These are phyloP conservation scores for Bostrychus sinensis DNA, from an alignment of 2,113 vertebrate genomes.

Conservation along the genomic window DNA sequence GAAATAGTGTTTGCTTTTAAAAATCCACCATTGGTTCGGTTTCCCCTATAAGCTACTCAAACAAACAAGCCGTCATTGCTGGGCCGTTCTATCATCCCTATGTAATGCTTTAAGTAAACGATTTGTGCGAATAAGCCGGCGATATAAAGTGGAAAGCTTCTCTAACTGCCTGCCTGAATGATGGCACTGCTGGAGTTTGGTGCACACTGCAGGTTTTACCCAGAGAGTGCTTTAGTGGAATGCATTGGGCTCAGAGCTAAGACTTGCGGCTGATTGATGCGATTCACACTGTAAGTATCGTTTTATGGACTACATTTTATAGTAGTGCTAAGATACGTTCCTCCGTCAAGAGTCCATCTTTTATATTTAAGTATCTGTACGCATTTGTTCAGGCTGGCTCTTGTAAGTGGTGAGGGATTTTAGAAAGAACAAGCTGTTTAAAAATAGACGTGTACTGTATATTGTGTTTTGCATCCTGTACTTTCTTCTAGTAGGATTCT, in stretches of 20 bases:
- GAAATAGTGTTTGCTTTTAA: conserved; percentile 40
- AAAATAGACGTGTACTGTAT: too few relatives aligned
- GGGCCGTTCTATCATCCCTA: conserved; percentile 38
- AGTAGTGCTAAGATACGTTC: not conserved
- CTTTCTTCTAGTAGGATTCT: too few relatives aligned
- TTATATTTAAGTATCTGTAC: not conserved
- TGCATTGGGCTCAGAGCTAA: conserved; percentile 30
- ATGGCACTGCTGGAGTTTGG: conserved; percentile 39
- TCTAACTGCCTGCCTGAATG: conserved; percentile 34
- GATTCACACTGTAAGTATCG: conserved; percentile 1
- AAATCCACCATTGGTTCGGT: conserved; percentile 15
- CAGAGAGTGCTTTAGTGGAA: conserved; percentile 26
- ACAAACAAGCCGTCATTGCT: conserved; percentile 37
- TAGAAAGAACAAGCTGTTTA: too few relatives aligned
- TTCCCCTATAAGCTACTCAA: conserved; percentile 41
- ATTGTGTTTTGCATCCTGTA: too few relatives aligned
- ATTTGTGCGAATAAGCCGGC: conserved; percentile 47
- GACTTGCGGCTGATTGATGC: conserved; percentile 33
- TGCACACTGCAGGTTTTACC: conserved; percentile 22
- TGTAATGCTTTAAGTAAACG: conserved; percentile 53
- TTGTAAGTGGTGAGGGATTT: too few relatives aligned
- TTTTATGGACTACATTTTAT: conserved; percentile 6
- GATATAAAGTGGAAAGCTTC: conserved; percentile 50
- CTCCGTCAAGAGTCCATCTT: conserved; percentile 4
- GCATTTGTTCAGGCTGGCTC: conserved; percentile 12